Percentiles rank a stretch among this genome's conserved stretches.
phyloP scores from a whole-genome alignment of 1,140 invertebrate genomes.

The Neodiprion pinetum region DNA sequence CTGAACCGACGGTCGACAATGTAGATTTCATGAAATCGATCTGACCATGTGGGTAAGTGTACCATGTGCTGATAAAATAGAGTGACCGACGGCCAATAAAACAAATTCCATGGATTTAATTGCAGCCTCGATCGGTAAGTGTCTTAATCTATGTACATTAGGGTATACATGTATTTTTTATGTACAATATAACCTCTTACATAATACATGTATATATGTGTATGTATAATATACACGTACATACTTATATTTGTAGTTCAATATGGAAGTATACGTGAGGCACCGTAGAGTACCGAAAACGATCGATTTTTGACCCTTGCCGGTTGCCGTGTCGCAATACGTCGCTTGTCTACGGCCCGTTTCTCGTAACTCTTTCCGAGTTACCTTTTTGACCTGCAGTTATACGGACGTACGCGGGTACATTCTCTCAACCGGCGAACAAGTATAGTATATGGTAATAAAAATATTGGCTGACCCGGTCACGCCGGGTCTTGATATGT shows the following conservation, averaged over 20 bases:
- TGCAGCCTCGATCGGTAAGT: too few species aligned
- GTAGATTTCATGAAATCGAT: too few species aligned
- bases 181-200: not conserved
- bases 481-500: constrained; percentile 1
- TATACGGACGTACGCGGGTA: not conserved
- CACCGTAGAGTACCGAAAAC: constrained; percentile 49
- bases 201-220: constrained; percentile 32
- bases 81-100: too few species aligned
- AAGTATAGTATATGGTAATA: not conserved
- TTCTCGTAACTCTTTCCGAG: not conserved
- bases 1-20: too few species aligned
- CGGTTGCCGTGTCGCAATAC: constrained; percentile 51
- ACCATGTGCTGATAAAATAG: too few species aligned
- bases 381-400: not conserved
- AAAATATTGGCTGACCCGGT: not conserved
- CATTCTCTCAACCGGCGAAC: not conserved
- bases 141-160: too few species aligned
- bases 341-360: constrained; percentile 14
- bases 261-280: constrained; percentile 41
- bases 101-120: too few species aligned
- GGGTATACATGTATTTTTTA: too few species aligned
- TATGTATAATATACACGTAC: constrained; percentile 11
- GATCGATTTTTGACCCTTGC: constrained; percentile 61
- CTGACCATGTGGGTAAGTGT: too few species aligned
- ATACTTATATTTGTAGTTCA: constrained; percentile 41